Evolutionary conservation across 2,113 vertebrate genomes (phyloP).

Genomic region (Channa maculata): DNA sequence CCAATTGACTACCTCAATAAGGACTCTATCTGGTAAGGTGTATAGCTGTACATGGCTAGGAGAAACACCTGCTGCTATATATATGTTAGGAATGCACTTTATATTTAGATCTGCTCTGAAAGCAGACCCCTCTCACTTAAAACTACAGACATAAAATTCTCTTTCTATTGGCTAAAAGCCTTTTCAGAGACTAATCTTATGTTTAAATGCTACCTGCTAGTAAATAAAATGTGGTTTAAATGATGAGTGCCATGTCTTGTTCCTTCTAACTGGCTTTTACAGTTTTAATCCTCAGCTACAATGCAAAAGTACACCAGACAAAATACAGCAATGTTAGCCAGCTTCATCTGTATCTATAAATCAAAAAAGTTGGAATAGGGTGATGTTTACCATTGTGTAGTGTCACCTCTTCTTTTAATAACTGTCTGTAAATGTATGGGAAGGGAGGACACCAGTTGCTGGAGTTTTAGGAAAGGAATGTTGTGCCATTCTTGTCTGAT

Average conservation of each 20-base stretch:
- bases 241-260: neutral
- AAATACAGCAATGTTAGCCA: neutral
- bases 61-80: conserved; percentile 8
- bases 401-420: too few relatives aligned
- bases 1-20: conserved; percentile 87
- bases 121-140: conserved; percentile 23
- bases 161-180: conserved; percentile 17
- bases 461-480: too few relatives aligned
- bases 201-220: neutral
- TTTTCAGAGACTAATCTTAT: neutral
- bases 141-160: conserved; percentile 6
- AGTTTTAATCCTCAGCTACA: neutral
- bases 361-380: too few relatives aligned
- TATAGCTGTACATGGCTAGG: neutral
- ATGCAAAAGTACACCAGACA: neutral
- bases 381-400: too few relatives aligned
- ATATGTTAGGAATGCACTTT: conserved; percentile 26
- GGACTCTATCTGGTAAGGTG: conserved; percentile 92
- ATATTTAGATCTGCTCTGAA: conserved; percentile 45
- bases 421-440: too few relatives aligned
- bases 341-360: neutral
- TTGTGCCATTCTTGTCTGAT: too few relatives aligned
- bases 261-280: neutral
- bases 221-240: neutral
- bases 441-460: too few relatives aligned